phyloP scores from a whole-genome alignment of 2,113 vertebrate genomes.

The Pterocles gutturalis region DNA sequence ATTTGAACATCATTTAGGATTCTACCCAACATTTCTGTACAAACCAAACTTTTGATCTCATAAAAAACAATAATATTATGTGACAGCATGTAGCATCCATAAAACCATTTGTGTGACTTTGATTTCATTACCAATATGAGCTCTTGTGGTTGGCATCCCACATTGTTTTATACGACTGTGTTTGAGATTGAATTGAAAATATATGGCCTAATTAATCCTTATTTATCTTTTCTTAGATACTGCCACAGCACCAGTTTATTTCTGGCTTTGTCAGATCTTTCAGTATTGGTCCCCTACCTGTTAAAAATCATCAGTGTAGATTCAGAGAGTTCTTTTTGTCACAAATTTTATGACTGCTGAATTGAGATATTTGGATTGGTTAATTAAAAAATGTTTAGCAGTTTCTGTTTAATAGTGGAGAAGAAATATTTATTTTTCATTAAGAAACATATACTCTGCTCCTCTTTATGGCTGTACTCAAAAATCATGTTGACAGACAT shows the following conservation, averaged over 20 bases:
- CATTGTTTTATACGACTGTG: not conserved
- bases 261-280: not conserved
- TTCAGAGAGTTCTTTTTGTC: not conserved
- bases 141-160: not conserved
- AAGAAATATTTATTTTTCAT: not conserved
- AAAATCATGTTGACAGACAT: not conserved
- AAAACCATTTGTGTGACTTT: not conserved
- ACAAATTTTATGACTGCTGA: not conserved
- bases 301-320: not conserved
- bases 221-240: not conserved
- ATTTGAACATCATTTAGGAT: not conserved
- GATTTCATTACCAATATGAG: not conserved
- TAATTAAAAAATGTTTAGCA: not conserved
- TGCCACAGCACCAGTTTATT: not conserved
- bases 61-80: not conserved
- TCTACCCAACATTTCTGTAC: not conserved
- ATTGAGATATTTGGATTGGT: not conserved
- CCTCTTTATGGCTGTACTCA: not conserved
- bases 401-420: not conserved
- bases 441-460: not conserved
- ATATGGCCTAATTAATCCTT: not conserved
- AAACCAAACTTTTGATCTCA: not conserved
- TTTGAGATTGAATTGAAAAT: not conserved
- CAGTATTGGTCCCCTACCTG: not conserved
- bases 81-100: not conserved